These are phyloP conservation scores for Thecocarcelia acutangulata DNA, from an alignment of 2,888 invertebrate genomes.

Conservation along the genomic window DNA sequence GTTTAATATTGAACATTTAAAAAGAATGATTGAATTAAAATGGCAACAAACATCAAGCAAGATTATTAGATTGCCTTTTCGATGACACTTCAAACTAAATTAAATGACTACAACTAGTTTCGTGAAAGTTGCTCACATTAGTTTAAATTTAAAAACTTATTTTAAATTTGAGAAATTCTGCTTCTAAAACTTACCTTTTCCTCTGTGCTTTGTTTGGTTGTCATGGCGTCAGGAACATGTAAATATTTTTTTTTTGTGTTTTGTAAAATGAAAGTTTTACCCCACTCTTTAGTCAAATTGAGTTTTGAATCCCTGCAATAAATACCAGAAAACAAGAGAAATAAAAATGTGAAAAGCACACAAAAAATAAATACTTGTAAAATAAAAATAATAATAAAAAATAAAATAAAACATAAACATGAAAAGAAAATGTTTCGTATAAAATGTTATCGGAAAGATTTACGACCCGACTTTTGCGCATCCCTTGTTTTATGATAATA, in stretches of 20 bases:
- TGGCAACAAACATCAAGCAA: no score
- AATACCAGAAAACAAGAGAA: slow-evolving; percentile 31
- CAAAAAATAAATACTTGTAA: slow-evolving; percentile 30
- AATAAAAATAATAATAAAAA: slow-evolving; percentile 50
- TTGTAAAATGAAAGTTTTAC: slow-evolving; percentile 16
- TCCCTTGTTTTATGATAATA: slow-evolving; percentile 80
- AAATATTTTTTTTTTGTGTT: not conserved
- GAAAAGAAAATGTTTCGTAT: slow-evolving; percentile 82
- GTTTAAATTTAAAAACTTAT: slow-evolving; percentile 7
- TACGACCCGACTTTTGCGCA: slow-evolving; percentile 81
- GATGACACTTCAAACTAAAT: no score
- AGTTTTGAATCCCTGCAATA: slow-evolving; percentile 54
- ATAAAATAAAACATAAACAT: slow-evolving; percentile 66
- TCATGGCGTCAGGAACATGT: not conserved
- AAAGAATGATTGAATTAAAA: no score
- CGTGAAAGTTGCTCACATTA: no score
- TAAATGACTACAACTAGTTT: no score
- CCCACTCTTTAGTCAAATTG: slow-evolving; percentile 27
- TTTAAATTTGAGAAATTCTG: slow-evolving; percentile 8
- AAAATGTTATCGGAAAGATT: slow-evolving; percentile 82
- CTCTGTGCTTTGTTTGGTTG: not conserved
- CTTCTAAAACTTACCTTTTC: slow-evolving; percentile 19
- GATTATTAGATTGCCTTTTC: no score
- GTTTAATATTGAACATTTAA: no score
- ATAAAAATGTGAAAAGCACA: slow-evolving; percentile 23